phyloP scores from a whole-genome alignment of 1,140 invertebrate genomes.

The Drosophila kohkoa region DNA sequence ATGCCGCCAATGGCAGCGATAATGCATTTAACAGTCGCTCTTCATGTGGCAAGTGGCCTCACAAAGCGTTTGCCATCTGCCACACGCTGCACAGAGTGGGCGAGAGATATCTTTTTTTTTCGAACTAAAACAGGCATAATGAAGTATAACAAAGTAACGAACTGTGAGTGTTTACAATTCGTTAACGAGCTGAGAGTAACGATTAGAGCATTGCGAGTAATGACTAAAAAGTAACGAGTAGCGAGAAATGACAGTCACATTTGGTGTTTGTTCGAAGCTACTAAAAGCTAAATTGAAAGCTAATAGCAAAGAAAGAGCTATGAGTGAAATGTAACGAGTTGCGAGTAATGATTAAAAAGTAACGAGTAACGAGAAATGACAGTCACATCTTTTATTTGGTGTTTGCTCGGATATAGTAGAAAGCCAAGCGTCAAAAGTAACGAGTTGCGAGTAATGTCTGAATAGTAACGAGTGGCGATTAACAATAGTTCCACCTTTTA shows the following conservation, averaged over 20 bases:
- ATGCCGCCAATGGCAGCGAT: conserved; percentile 54
- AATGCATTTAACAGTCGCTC: conserved; percentile 48
- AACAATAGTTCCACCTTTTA: neutral
- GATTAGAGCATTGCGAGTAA: neutral
- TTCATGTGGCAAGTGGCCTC: conserved; percentile 9
- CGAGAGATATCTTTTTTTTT: no score
- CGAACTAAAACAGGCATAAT: no score
- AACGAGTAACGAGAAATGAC: neutral
- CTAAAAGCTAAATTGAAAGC: no score
- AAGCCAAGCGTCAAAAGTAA: neutral
- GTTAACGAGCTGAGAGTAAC: no score
- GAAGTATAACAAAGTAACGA: no score
- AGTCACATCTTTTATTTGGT: neutral
- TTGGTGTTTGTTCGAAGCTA: no score
- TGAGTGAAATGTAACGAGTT: neutral
- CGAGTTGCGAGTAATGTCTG: neutral
- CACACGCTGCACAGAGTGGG: neutral
- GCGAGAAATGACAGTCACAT: neutral
- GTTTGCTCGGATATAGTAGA: neutral
- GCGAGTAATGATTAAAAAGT: neutral
- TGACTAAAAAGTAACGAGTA: neutral
- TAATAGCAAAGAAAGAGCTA: neutral
- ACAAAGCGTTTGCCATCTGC: conserved; percentile 5
- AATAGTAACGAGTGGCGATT: neutral
- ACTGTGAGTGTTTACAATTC: no score